Conservation (phyloP, 2,797 vertebrate species). For the Ptychobarbus kaznakovi region DNA sequence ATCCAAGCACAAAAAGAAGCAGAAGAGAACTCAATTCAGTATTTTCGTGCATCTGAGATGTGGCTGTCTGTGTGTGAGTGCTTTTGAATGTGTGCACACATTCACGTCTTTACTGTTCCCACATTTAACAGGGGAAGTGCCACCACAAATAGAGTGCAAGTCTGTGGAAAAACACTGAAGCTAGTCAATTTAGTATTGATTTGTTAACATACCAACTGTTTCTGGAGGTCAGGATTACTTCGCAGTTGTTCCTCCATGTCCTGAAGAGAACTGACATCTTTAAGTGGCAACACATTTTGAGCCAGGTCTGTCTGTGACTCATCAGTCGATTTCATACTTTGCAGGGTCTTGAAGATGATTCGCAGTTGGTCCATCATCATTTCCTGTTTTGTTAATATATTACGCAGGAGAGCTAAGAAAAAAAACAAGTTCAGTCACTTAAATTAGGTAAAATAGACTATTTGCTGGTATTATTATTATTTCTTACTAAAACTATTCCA, state of each 20-base stretch:
- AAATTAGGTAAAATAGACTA: not conserved
- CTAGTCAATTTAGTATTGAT: too few species aligned
- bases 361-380: not conserved
- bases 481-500: not conserved
- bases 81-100: too few species aligned
- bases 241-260: slow-evolving; percentile 6
- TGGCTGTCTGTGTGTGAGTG: too few species aligned
- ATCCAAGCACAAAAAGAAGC: too few species aligned
- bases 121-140: too few species aligned
- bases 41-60: too few species aligned
- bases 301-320: not conserved
- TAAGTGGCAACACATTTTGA: not conserved
- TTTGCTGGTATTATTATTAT: too few species aligned
- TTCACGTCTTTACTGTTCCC: too few species aligned
- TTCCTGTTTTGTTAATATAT: not conserved
- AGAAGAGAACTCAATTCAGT: too few species aligned
- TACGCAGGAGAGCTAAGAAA: not conserved
- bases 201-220: slow-evolving; percentile 1
- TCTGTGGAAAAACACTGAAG: too few species aligned
- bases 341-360: slow-evolving; percentile 8
- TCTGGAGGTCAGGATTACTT: not conserved
- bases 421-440: slow-evolving; percentile 11
- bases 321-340: not conserved
- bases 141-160: too few species aligned
- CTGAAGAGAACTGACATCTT: not conserved